Base-by-base conservation (phyloP, 2,797 vertebrate species). In the Cossypha dichroa region DNA sequence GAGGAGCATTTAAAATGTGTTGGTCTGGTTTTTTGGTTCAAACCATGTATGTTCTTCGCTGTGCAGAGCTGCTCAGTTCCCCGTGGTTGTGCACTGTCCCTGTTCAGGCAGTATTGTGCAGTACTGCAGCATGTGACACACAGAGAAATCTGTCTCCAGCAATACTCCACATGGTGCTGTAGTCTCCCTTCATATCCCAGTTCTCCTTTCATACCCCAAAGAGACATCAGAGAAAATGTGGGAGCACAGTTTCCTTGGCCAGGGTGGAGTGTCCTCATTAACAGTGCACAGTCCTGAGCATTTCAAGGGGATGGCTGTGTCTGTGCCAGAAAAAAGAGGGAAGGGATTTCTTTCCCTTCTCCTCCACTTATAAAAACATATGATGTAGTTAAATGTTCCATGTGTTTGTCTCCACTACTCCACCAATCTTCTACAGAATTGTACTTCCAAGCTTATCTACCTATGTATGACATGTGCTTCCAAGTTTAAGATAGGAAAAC, bases 81-180 rank as follows among this genome's bases (percentile, higher is more conserved):
- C 10, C 0, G 0, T 18, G 43, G 18, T 5, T 33, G 26, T n/a
- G 22, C 10, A 1, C 13, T 58, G n/a, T 56, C 38, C 11, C 41
- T 1, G 0, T 26, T 79, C 56, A 76, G 36, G 11, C 15, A 40
- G 15, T 36, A 36, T 9, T 52, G 16, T 4, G 7, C 49, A 59
- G 49, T 48, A n/a, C 38, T 46, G 41, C 74, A 77, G 33, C 6
- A 1, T 18, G 36, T 63, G 48, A 19, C 36, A 36, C 36, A 36
- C 54, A 62, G 31, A 20, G 59, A 28, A 73, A 59, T 5, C 5
- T 31, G 6, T 55, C 34, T 29, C 46, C 5, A 8, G 18, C 9
- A 23, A 4, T 54, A 4, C 11, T 52, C 68, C 29, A 12, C 11
- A 5, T 1, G 3, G 21, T n/a, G 15, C 29, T 34, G n/a, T 70